Conservation (phyloP, 1,140 invertebrate species). For the Hypothenemus hampei region DNA sequence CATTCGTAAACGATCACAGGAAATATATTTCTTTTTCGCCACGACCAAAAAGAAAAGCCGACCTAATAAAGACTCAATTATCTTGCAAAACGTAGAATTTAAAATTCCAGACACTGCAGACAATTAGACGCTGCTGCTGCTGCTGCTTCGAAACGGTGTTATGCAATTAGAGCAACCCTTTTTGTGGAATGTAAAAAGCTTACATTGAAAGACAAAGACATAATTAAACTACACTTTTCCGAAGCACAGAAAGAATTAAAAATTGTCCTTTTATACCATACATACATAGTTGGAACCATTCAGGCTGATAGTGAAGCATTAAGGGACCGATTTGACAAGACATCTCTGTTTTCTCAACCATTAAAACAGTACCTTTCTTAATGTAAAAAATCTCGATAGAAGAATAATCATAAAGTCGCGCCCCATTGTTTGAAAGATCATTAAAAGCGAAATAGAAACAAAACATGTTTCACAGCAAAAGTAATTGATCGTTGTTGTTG, state of each 20-base stretch:
- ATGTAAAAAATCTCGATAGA: background rate
- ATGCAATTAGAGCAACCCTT: conserved; percentile 24
- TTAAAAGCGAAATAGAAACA: conserved; percentile 10
- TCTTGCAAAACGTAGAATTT: conserved; percentile 20
- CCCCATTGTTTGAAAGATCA: conserved; percentile 17
- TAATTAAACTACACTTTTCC: conserved; percentile 15
- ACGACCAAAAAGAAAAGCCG: conserved; percentile 7
- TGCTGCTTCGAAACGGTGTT: conserved; percentile 26
- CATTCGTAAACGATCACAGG: too few relatives aligned
- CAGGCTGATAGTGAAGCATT: too few relatives aligned
- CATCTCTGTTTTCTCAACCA: too few relatives aligned
- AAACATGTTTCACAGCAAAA: background rate
- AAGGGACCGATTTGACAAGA: too few relatives aligned
- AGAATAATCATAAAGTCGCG: conserved; percentile 5
- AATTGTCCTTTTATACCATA: too few relatives aligned
- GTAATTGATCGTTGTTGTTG: conserved; percentile 15
- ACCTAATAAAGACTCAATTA: conserved; percentile 24
- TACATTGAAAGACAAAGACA: conserved; percentile 26
- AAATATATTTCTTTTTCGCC: background rate
- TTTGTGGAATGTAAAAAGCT: conserved; percentile 26
- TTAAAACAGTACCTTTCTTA: too few relatives aligned
- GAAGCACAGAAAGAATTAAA: conserved; percentile 3
- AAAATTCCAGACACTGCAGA: conserved; percentile 23
- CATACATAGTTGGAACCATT: too few relatives aligned
- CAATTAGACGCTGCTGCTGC: conserved; percentile 26